Conservation (phyloP, 2,888 invertebrate species). For the Drosophila neonasuta region DNA sequence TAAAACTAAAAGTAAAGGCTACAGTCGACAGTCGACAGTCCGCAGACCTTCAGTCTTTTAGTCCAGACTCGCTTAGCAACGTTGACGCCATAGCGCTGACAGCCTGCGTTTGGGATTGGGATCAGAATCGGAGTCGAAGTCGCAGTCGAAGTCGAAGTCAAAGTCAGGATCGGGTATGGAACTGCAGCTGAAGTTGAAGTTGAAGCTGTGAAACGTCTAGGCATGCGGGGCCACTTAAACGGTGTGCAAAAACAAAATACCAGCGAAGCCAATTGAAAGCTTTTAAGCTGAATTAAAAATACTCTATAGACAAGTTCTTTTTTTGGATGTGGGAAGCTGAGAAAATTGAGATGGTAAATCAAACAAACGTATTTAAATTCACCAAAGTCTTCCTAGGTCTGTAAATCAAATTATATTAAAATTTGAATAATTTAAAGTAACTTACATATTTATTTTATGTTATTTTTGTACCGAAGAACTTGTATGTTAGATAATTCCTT, state of each 20-base stretch:
- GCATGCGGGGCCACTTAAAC: slow-evolving; percentile 66
- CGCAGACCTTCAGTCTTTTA: slow-evolving; percentile 39
- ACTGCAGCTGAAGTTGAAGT: slow-evolving; percentile 33
- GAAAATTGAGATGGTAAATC: too few relatives aligned
- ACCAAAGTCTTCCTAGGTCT: too few relatives aligned
- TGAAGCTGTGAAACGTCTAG: slow-evolving; percentile 58
- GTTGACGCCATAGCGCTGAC: slow-evolving; percentile 58
- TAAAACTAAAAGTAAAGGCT: slow-evolving; percentile 2
- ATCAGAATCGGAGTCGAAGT: slow-evolving; percentile 14
- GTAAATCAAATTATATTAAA: too few relatives aligned
- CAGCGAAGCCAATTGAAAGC: slow-evolving; percentile 14
- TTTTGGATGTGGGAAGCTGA: background rate
- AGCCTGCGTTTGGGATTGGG: slow-evolving; percentile 28
- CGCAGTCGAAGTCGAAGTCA: background rate
- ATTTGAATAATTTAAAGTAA: too few relatives aligned
- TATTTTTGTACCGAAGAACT: too few relatives aligned
- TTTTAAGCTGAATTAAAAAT: slow-evolving; percentile 1
- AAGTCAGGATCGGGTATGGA: slow-evolving; percentile 21
- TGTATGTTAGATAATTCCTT: too few relatives aligned
- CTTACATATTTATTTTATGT: too few relatives aligned
- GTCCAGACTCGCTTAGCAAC: slow-evolving; percentile 20
- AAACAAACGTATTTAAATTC: too few relatives aligned
- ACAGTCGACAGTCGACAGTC: slow-evolving; percentile 12
- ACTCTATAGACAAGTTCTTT: slow-evolving; percentile 14
- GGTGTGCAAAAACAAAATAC: slow-evolving; percentile 57